Conservation (phyloP, 2,888 invertebrate species). For the Gymnosoma rotundatum region DNA sequence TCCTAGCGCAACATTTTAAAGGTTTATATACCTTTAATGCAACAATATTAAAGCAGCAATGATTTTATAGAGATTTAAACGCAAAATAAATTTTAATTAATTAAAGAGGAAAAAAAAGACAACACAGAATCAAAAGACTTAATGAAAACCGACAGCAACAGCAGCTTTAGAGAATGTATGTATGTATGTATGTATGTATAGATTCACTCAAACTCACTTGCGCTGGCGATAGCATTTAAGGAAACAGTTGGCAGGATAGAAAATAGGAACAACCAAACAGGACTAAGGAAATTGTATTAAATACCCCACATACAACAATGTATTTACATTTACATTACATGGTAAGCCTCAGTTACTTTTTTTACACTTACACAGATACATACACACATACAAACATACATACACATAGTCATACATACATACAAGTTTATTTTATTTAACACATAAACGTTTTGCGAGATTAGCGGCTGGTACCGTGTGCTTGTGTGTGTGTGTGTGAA, state of each 20-base stretch:
- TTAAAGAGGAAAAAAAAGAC: constrained; percentile 17
- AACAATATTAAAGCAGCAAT: constrained; percentile 1
- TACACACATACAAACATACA: too few species aligned
- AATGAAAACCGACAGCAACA: constrained; percentile 42
- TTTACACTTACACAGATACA: background rate
- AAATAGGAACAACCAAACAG: constrained; percentile 29
- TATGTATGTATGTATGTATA: too few species aligned
- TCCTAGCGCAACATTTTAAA: constrained; percentile 6
- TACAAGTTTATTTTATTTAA: too few species aligned
- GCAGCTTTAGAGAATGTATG: background rate
- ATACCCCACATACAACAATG: constrained; percentile 10
- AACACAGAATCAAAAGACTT: background rate
- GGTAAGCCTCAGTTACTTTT: too few species aligned
- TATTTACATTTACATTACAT: too few species aligned
- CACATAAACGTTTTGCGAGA: background rate
- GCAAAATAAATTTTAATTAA: constrained; percentile 64
- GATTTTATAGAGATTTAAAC: constrained; percentile 46
- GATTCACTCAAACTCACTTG: background rate
- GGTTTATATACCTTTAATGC: background rate
- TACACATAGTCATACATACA: too few species aligned
- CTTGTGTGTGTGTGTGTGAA: constrained; percentile 34
- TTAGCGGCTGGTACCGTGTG: constrained; percentile 11
- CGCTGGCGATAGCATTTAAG: background rate
- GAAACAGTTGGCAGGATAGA: constrained; percentile 41
- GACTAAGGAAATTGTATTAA: constrained; percentile 18